A percentile compares a stretch with the other conserved stretches of the same genome.
Evolutionary conservation across 2,888 invertebrate species (phyloP).

Genomic region (Nebria salina): DNA sequence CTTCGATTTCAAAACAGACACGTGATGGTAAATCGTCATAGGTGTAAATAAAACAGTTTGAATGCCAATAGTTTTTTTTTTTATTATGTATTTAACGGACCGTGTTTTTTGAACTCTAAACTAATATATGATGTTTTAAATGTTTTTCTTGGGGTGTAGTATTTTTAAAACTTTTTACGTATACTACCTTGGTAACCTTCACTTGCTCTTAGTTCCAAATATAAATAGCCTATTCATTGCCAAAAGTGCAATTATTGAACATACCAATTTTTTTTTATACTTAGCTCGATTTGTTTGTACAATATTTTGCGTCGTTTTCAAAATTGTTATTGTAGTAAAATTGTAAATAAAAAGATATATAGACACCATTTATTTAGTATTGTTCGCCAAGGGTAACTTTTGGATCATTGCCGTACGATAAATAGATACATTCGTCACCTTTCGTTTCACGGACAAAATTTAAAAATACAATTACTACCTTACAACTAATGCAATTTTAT

Average conservation of each 20-base stretch:
- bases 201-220: constrained; percentile 19
- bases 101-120: constrained; percentile 34
- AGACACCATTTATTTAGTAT: constrained; percentile 19
- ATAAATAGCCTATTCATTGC: not conserved
- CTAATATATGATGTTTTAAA: constrained; percentile 17
- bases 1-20: constrained; percentile 22
- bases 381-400: constrained; percentile 31
- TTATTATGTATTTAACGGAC: constrained; percentile 3
- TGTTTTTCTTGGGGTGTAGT: constrained; percentile 5
- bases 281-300: not conserved
- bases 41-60: constrained; percentile 34
- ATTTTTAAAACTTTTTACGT: not conserved
- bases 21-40: constrained; percentile 30
- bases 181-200: constrained; percentile 33
- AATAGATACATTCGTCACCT: constrained; percentile 36
- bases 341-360: not conserved
- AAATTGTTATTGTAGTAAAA: not conserved
- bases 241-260: not conserved
- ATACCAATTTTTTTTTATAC: not conserved
- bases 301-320: not conserved
- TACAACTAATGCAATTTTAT: not conserved
- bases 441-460: constrained; percentile 26
- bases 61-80: constrained; percentile 41
- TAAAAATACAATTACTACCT: constrained; percentile 21
- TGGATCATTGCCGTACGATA: constrained; percentile 35